These are phyloP conservation scores for Frankliniella intonsa DNA, from an alignment of 2,888 invertebrate species.

Conservation along the genomic window DNA sequence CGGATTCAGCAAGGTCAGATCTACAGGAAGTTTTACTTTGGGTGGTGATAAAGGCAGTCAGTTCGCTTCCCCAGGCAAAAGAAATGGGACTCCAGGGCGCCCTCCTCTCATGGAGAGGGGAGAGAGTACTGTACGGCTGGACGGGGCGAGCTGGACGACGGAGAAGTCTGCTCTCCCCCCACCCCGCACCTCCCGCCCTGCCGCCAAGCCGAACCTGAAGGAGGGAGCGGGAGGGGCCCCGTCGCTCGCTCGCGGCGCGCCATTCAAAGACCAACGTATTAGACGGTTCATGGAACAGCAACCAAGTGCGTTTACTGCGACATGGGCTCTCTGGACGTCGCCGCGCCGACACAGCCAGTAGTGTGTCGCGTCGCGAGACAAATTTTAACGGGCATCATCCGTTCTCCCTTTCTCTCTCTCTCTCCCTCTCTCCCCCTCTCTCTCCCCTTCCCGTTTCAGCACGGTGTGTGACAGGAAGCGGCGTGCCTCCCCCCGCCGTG, in stretches of 20 bases:
- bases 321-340: not conserved
- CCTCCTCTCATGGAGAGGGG: no score
- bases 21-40: no score
- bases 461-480: slow-evolving; percentile 15
- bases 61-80: no score
- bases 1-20: no score
- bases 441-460: not conserved
- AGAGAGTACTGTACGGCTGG: no score
- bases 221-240: not conserved
- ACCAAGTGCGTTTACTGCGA: not conserved
- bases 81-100: no score
- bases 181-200: no score
- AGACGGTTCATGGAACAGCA: not conserved
- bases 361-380: not conserved
- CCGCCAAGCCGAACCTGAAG: not conserved
- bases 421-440: not conserved
- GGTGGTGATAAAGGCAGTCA: no score
- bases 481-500: not conserved
- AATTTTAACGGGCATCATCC: not conserved
- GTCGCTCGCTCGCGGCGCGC: not conserved
- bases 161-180: no score
- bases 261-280: slow-evolving; percentile 11
- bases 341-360: not conserved
- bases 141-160: no score
- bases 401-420: not conserved